phyloP scores from a whole-genome alignment of 1,140 invertebrate species.

The Anastatus disparis region DNA sequence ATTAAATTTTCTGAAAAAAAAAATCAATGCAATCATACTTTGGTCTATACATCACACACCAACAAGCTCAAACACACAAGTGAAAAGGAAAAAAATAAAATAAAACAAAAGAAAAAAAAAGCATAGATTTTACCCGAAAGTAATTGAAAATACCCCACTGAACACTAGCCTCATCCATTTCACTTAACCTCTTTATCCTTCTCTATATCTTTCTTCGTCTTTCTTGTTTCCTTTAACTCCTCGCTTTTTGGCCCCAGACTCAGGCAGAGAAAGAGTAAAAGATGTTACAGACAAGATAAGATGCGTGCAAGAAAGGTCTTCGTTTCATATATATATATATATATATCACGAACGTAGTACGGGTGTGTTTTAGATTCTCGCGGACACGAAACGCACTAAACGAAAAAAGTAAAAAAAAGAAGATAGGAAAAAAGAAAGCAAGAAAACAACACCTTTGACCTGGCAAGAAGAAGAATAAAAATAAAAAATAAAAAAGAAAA shows the following conservation, averaged over 20 bases:
- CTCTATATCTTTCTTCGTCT: not conserved
- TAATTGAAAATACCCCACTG: slow-evolving; percentile 28
- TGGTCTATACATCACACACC: no score
- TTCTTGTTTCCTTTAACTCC: not conserved
- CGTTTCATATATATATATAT: not conserved
- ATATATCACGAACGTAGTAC: not conserved
- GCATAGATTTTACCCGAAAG: slow-evolving; percentile 8
- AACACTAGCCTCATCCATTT: slow-evolving; percentile 14
- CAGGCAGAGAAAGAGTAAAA: not conserved
- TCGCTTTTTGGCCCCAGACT: not conserved
- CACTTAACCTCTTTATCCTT: slow-evolving; percentile 15
- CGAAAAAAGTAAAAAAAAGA: no score
- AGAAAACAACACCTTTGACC: slow-evolving; percentile 28
- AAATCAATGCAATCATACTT: no score
- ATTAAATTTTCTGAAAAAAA: no score
- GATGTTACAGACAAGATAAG: slow-evolving; percentile 4
- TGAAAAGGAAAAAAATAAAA: no score
- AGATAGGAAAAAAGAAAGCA: not conserved
- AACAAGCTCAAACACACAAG: no score
- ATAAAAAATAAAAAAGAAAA: not conserved
- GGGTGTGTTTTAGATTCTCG: slow-evolving; percentile 8
- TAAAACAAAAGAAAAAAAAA: not conserved
- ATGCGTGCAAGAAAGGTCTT: not conserved
- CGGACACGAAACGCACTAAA: not conserved
- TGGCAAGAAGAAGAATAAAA: not conserved